Conservation (phyloP, 2,113 vertebrate species). For the Panthera leo region DNA sequence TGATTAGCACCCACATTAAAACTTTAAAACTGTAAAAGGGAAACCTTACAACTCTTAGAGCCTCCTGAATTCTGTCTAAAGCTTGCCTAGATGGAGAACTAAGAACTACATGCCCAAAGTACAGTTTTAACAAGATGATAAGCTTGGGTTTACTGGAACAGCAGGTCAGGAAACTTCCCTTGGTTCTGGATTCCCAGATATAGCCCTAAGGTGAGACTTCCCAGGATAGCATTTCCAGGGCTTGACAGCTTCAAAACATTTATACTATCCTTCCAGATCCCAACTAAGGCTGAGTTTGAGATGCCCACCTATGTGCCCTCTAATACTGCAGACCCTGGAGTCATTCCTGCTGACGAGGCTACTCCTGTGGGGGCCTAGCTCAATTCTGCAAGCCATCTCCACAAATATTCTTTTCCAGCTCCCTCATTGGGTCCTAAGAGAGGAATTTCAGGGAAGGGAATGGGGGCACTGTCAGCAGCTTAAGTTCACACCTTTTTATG, state of each 20-base stretch:
- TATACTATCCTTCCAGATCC: not conserved
- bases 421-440: not conserved
- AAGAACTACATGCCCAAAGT: not conserved
- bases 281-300: not conserved
- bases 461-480: not conserved
- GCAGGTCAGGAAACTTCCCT: not conserved
- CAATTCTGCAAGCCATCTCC: not conserved
- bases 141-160: not conserved
- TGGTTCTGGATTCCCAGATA: not conserved
- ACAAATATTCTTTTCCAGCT: slow-evolving; percentile 29
- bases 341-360: not conserved
- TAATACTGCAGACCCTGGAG: not conserved
- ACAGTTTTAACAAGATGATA: not conserved
- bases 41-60: not conserved
- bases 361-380: not conserved
- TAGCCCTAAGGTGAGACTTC: not conserved
- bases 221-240: not conserved
- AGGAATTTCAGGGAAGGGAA: slow-evolving; percentile 14
- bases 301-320: not conserved
- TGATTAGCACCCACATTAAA: not conserved
- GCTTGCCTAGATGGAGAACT: not conserved
- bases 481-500: slow-evolving; percentile 9
- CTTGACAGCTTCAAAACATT: not conserved
- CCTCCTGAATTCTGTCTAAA: not conserved
- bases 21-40: not conserved